Evolutionary conservation across 2,888 invertebrate genomes (phyloP), one percentile per base, ranked within the genome.

Genomic region (Phania funesta): DNA sequence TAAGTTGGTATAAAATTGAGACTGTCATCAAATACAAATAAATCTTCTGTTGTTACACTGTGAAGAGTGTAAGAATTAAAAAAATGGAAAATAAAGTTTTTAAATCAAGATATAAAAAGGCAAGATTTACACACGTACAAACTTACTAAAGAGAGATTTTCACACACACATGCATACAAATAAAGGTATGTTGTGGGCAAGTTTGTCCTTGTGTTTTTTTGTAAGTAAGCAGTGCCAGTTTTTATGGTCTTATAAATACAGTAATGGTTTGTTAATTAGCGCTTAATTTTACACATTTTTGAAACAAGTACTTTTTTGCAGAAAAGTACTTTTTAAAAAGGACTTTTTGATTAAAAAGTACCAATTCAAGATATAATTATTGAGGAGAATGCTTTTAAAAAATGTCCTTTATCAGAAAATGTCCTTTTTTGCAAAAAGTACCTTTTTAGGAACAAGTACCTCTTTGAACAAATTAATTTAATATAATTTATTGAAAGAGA

Each of bases 11-110:
- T 67, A 29, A 50, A 67, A 67, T 67, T 67, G 60, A 65, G 38
- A 74, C 22, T 64, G 81, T 81, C 81, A 81, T 81, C 73, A 77
- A 81, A 81, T 81, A 77, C 73, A 77, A 77, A 81, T 81, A 81
- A 81, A 81, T 81, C 77, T 82, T 74, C 18, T 78, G 77, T 44
- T 78, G 74, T 70, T 70, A 3, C 54, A 50, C 16, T 9, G 26
- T 26, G 13, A 26, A 35, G 60, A 76, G 71, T n/a, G 71, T 80
- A 60, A 60, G 52, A 71, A 76, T 46, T 70, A 58, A 38, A 77
- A n/a, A n/a, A 74, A 65, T 74, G 62, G 44, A 78, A 74, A 78
- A 52, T 74, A 54, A 54, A 32, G 16, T 6, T 16, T n/a, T n/a
- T 50, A 24, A 50, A 26, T 13, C 0, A 38, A 0, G 2, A n/a